phyloP scores from a whole-genome alignment of 2,888 invertebrate species.

The Agrochola circellaris region DNA sequence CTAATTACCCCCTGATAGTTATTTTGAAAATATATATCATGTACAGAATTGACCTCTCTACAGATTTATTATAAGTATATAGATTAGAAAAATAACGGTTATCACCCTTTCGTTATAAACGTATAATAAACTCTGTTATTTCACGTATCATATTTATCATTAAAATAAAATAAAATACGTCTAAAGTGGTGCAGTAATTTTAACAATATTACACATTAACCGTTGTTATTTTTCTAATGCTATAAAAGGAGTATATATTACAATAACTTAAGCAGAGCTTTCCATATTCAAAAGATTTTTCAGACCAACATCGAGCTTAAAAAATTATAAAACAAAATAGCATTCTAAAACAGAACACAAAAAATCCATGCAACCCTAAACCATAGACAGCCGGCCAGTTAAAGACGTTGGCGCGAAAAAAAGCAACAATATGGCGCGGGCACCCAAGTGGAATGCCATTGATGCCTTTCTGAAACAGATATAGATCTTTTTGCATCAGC shows the following conservation, averaged over 20 bases:
- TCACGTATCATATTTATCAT: too few relatives aligned
- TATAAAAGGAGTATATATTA: neutral
- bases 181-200: too few relatives aligned
- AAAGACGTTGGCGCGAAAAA: constrained; percentile 78
- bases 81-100: too few relatives aligned
- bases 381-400: constrained; percentile 68
- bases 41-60: too few relatives aligned
- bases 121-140: too few relatives aligned
- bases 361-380: constrained; percentile 57
- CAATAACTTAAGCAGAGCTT: neutral
- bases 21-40: too few relatives aligned
- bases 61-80: too few relatives aligned
- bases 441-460: constrained; percentile 85
- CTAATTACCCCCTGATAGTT: too few relatives aligned
- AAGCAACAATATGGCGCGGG: constrained; percentile 78
- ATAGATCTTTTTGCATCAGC: constrained; percentile 77
- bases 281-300: neutral
- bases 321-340: neutral
- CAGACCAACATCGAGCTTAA: neutral
- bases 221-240: too few relatives aligned
- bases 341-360: neutral
- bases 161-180: too few relatives aligned
- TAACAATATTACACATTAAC: too few relatives aligned
- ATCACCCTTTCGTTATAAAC: too few relatives aligned
- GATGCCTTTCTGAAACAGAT: constrained; percentile 79